Conservation (phyloP, 35 echinoderm and acorn worm species). For the Ophiothrix spiculata region DNA sequence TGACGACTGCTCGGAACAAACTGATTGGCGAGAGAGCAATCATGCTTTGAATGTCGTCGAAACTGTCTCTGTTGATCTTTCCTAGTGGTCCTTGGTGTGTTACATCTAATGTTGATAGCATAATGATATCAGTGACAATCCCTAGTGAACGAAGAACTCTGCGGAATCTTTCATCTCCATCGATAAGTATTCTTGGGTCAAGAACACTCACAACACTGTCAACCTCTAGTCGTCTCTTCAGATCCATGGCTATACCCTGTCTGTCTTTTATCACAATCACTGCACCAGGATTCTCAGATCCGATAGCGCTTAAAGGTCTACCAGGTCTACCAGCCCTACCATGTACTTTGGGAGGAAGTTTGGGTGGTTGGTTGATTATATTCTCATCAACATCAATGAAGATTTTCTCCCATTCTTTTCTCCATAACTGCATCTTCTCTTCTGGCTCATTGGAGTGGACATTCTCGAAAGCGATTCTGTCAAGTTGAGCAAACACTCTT, state of each 20-base stretch:
- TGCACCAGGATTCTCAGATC: slow-evolving; percentile 83
- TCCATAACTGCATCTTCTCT: slow-evolving; percentile 83
- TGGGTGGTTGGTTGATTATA: slow-evolving; percentile 27
- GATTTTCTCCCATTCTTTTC: slow-evolving; percentile 67
- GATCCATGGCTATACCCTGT: slow-evolving; percentile 66
- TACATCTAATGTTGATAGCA: slow-evolving; percentile 79
- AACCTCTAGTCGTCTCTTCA: slow-evolving; percentile 79
- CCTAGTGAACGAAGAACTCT: slow-evolving; percentile 85
- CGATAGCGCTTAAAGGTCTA: slow-evolving; percentile 80
- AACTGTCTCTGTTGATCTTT: slow-evolving; percentile 67
- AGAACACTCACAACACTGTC: slow-evolving; percentile 92
- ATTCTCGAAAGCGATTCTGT: slow-evolving; percentile 73
- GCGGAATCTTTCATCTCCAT: slow-evolving; percentile 81
- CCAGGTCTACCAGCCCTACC: not conserved
- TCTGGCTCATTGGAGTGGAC: slow-evolving; percentile 83
- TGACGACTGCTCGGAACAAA: slow-evolving; percentile 66
- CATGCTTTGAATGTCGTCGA: slow-evolving; percentile 69
- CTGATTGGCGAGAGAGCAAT: slow-evolving; percentile 72
- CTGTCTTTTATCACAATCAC: slow-evolving; percentile 93
- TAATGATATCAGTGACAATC: slow-evolving; percentile 81
- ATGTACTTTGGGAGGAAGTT: not conserved
- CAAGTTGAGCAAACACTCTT: slow-evolving; percentile 75
- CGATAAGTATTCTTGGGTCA: slow-evolving; percentile 80
- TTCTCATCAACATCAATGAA: slow-evolving; percentile 40
- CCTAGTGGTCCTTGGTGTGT: slow-evolving; percentile 53